Conservation (phyloP, 2,797 vertebrate genomes). For the Darevskia mixta region DNA sequence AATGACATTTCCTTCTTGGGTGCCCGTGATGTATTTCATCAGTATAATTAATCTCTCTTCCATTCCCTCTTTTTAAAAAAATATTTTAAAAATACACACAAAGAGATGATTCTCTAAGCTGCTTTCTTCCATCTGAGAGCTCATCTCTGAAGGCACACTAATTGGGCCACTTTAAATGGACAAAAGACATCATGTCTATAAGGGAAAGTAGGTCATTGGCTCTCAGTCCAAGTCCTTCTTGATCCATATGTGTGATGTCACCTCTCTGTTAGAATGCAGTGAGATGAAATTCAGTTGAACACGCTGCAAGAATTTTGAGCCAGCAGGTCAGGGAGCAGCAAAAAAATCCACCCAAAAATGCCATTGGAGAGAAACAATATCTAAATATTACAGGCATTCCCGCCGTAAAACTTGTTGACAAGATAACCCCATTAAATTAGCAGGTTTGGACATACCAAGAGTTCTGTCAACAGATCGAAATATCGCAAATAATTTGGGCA, state of each 20-base stretch:
- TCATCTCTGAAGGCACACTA: background rate
- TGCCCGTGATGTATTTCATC: background rate
- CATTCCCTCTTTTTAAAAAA: background rate
- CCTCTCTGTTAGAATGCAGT: slow-evolving; percentile 15
- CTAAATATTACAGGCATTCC: background rate
- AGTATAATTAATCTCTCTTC: background rate
- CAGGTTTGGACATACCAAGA: background rate
- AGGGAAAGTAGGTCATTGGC: slow-evolving; percentile 39
- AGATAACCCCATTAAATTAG: slow-evolving; percentile 29
- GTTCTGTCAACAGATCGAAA: background rate
- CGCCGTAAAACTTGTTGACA: slow-evolving; percentile 7
- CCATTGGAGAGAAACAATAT: slow-evolving; percentile 10
- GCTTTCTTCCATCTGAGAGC: background rate
- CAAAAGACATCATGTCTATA: slow-evolving; percentile 10
- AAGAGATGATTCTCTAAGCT: slow-evolving; percentile 2
- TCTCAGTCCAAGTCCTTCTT: background rate
- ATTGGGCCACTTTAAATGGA: slow-evolving; percentile 16
- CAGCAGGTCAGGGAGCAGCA: background rate
- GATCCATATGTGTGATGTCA: slow-evolving; percentile 29
- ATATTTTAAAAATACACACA: background rate
- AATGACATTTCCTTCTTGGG: background rate
- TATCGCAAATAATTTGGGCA: slow-evolving; percentile 1
- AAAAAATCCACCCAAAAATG: background rate
- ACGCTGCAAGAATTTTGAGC: background rate
- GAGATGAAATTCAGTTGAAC: slow-evolving; percentile 24